Evolutionary conservation across 1,140 invertebrate genomes (phyloP).

Genomic region (Phenacoccus solenopsis): DNA sequence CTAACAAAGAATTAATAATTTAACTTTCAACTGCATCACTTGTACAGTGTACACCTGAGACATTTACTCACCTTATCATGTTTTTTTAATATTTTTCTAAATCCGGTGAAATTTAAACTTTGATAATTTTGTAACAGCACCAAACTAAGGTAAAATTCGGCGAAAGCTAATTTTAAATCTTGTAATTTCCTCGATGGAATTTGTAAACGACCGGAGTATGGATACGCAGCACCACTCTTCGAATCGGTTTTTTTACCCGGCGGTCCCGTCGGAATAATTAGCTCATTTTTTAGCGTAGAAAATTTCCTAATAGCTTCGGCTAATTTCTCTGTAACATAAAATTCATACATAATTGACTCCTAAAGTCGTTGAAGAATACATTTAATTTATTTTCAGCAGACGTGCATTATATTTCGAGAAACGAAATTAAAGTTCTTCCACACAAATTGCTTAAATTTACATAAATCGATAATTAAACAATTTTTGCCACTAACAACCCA

Average conservation of each 20-base stretch:
- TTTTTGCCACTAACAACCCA: no score
- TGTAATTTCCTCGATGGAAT: constrained; percentile 67
- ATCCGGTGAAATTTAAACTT: constrained; percentile 97
- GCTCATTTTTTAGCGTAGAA: constrained; percentile 76
- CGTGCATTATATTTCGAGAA: no score
- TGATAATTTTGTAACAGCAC: constrained; percentile 85
- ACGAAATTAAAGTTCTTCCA: no score
- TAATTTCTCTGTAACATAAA: constrained; percentile 66
- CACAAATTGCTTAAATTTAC: no score
- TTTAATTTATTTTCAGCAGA: no score
- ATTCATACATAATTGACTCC: no score
- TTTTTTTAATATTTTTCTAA: constrained; percentile 99
- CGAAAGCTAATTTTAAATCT: constrained; percentile 95
- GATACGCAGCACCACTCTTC: constrained; percentile 19
- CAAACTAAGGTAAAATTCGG: constrained; percentile 95
- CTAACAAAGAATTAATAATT: not conserved
- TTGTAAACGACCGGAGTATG: constrained; percentile 32
- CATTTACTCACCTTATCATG: constrained; percentile 80
- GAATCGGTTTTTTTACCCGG: constrained; percentile 43
- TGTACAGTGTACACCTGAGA: not conserved
- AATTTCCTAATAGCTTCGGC: constrained; percentile 93
- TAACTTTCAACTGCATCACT: not conserved
- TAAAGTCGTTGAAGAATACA: constrained; percentile 1
- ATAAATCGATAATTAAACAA: no score
- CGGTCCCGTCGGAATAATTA: constrained; percentile 50